These are phyloP conservation scores for Champsocephalus esox DNA, from an alignment of 2,797 vertebrate species.

Conservation along the genomic window DNA sequence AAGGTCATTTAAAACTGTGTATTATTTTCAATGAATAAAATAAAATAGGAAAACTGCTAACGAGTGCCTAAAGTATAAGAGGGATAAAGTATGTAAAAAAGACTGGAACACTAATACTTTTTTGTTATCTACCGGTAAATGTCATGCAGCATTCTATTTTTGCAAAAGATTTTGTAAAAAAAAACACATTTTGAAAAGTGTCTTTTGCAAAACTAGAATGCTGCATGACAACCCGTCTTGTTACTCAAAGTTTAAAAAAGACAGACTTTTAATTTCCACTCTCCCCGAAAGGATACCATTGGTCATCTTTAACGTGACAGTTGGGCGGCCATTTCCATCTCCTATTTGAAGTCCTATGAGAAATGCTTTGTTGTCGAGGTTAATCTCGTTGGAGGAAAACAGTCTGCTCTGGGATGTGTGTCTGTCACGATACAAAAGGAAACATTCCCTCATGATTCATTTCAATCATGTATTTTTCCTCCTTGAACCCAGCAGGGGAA, in stretches of 20 bases:
- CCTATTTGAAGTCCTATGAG: conserved; percentile 65
- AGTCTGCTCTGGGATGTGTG: conserved; percentile 65
- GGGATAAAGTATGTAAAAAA: background rate
- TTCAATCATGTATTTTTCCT: conserved; percentile 61
- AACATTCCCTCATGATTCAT: conserved; percentile 71
- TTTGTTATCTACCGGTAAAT: background rate
- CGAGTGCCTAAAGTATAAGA: background rate
- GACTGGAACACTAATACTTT: background rate
- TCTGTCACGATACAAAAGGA: conserved; percentile 71
- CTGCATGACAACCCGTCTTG: background rate
- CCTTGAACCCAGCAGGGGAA: conserved; percentile 49
- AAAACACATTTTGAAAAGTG: background rate
- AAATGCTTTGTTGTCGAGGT: conserved; percentile 79
- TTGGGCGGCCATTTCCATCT: conserved; percentile 57
- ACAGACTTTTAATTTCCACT: conserved; percentile 36
- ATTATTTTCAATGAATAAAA: too few relatives aligned
- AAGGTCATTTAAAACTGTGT: too few relatives aligned
- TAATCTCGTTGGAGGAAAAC: conserved; percentile 51
- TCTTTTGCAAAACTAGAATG: background rate
- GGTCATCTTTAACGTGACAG: conserved; percentile 70
- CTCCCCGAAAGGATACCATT: conserved; percentile 58
- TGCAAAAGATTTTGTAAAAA: background rate
- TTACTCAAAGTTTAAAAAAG: conserved; percentile 26
- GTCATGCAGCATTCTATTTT: background rate
- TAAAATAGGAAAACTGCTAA: too few relatives aligned